These are phyloP conservation scores for Staurois parvus DNA, from an alignment of 2,797 vertebrate genomes.

Conservation along the genomic window DNA sequence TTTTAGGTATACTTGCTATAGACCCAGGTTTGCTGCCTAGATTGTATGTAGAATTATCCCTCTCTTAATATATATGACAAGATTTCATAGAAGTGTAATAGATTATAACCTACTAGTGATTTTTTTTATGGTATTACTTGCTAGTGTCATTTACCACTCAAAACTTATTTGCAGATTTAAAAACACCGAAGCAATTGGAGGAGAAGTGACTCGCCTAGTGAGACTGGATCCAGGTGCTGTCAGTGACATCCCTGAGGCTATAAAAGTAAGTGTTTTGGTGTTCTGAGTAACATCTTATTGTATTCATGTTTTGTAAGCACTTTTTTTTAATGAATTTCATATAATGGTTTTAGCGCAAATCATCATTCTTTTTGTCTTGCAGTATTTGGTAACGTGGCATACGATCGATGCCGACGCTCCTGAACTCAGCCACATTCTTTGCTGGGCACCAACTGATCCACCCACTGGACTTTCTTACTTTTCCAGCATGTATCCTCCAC, in stretches of 20 bases:
- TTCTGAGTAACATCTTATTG: neutral
- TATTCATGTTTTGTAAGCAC: neutral
- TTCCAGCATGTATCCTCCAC: slow-evolving; percentile 96
- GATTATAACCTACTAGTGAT: too few species aligned
- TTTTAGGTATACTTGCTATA: too few species aligned
- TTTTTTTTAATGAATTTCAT: neutral
- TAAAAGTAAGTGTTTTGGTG: slow-evolving; percentile 82
- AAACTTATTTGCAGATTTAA: slow-evolving; percentile 84
- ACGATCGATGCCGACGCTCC: slow-evolving; percentile 96
- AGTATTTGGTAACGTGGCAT: slow-evolving; percentile 98
- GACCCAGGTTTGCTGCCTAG: too few species aligned
- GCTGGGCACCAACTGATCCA: slow-evolving; percentile 94
- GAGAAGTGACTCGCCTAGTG: slow-evolving; percentile 94
- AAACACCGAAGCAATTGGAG: slow-evolving; percentile 93
- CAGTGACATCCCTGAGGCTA: slow-evolving; percentile 92
- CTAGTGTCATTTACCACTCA: too few species aligned
- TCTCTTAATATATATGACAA: too few species aligned
- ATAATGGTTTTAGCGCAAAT: neutral
- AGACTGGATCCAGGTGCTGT: slow-evolving; percentile 93
- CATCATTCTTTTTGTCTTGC: slow-evolving; percentile 7
- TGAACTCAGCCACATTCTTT: slow-evolving; percentile 94
- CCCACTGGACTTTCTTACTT: slow-evolving; percentile 97
- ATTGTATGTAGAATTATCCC: too few species aligned
- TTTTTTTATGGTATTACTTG: too few species aligned
- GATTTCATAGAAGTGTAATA: too few species aligned